phyloP scores from a whole-genome alignment of 92 coral and sea anemone species.

The Actinernus sp. region DNA sequence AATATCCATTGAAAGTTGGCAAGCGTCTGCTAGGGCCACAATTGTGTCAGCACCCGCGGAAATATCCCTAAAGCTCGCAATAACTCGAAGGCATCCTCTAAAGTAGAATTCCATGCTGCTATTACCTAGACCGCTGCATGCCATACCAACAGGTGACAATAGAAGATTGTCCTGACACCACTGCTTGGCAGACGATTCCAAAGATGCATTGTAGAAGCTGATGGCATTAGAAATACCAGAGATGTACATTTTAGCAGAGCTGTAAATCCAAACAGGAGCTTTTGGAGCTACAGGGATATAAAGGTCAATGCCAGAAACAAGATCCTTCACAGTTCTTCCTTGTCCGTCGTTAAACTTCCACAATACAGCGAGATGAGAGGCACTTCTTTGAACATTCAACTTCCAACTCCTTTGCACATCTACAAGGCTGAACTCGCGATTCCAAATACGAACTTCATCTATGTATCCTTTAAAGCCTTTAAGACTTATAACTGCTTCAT shows the following conservation, averaged over 20 bases:
- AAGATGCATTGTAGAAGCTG: slow-evolving; percentile 10
- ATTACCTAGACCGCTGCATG: slow-evolving; percentile 40
- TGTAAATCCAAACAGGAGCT: slow-evolving; percentile 57
- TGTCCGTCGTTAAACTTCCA: slow-evolving; percentile 74
- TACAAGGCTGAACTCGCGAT: slow-evolving; percentile 37
- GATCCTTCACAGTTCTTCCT: slow-evolving; percentile 40
- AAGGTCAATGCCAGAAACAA: slow-evolving; percentile 44
- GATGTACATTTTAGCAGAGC: slow-evolving; percentile 44
- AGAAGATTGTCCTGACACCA: slow-evolving; percentile 57
- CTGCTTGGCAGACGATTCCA: slow-evolving; percentile 12
- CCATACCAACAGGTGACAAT: slow-evolving; percentile 22
- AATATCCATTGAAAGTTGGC: slow-evolving; percentile 49
- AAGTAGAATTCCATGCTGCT: slow-evolving; percentile 45
- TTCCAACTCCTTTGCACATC: slow-evolving; percentile 51
- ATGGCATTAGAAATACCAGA: slow-evolving; percentile 26
- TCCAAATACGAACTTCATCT: slow-evolving; percentile 75
- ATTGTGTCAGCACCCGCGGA: slow-evolving; percentile 40
- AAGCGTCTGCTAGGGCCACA: slow-evolving; percentile 55
- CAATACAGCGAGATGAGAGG: slow-evolving; percentile 43
- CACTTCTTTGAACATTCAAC: slow-evolving; percentile 48
- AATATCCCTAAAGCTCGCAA: slow-evolving; percentile 20
- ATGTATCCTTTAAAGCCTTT: slow-evolving; percentile 56
- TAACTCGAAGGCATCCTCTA: slow-evolving; percentile 53
- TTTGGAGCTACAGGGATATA: slow-evolving; percentile 41
- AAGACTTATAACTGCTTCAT: slow-evolving; percentile 21